Evolutionary conservation across 2,888 invertebrate genomes (phyloP).

Genomic region (Busseola fusca): DNA sequence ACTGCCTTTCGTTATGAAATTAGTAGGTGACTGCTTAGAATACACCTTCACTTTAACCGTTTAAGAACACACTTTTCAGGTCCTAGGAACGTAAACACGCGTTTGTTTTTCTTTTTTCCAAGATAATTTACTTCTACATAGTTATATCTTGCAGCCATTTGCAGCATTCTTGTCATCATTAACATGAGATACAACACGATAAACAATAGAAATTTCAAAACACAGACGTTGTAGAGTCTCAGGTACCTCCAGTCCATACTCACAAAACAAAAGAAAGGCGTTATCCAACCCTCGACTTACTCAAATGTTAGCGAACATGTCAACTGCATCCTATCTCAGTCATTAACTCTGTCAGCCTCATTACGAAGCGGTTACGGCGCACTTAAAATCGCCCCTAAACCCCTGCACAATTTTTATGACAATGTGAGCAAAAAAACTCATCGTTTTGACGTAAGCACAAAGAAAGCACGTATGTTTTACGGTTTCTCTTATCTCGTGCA

Average conservation of each 20-base stretch:
- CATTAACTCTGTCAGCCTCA: conserved; percentile 48
- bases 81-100: not conserved
- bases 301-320: conserved; percentile 37
- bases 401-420: conserved; percentile 40
- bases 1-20: not conserved
- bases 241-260: not conserved
- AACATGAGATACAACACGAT: not conserved
- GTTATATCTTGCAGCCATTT: not conserved
- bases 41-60: not conserved
- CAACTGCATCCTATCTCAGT: conserved; percentile 52
- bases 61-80: not conserved
- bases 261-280: conserved; percentile 20
- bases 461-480: conserved; percentile 79
- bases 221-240: not conserved
- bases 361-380: conserved; percentile 28
- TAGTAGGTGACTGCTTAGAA: not conserved
- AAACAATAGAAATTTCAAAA: not conserved
- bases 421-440: conserved; percentile 56
- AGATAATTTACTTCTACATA: too few relatives aligned
- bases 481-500: conserved; percentile 70
- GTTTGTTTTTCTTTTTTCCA: not conserved
- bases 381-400: conserved; percentile 33
- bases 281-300: conserved; percentile 16
- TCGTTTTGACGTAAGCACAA: conserved; percentile 71
- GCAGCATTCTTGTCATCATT: not conserved